Conservation (phyloP, 2,113 vertebrate genomes). For the Australoheros scitulus region DNA sequence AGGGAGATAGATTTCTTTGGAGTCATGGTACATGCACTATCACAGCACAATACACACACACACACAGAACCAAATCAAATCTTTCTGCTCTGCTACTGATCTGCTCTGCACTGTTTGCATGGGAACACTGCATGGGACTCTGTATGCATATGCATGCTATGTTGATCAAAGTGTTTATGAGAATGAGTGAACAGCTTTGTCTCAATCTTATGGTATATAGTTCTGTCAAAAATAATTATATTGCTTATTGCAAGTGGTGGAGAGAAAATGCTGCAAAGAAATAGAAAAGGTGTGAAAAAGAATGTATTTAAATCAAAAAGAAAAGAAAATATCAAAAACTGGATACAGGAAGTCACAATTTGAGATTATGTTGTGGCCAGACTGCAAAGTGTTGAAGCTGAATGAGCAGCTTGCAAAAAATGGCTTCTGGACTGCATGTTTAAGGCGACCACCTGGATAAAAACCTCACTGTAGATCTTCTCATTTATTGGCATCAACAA, state of each 20-base stretch:
- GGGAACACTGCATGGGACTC: slow-evolving; percentile 3
- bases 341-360: neutral
- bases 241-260: neutral
- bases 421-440: neutral
- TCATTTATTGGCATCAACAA: slow-evolving; percentile 25
- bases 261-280: too few species aligned
- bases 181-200: neutral
- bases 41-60: slow-evolving; percentile 43
- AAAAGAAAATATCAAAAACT: neutral
- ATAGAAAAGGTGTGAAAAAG: neutral
- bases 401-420: neutral
- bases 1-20: slow-evolving; percentile 64
- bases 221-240: neutral
- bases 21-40: slow-evolving; percentile 76
- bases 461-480: slow-evolving; percentile 11
- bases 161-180: slow-evolving; percentile 22
- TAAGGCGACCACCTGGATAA: slow-evolving; percentile 1
- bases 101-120: slow-evolving; percentile 31
- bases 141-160: slow-evolving; percentile 5
- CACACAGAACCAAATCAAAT: slow-evolving; percentile 24
- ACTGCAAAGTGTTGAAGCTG: neutral
- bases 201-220: neutral
- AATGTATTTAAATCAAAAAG: neutral
- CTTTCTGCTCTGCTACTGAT: slow-evolving; percentile 63
- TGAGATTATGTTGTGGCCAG: neutral